Evolutionary conservation across 2,888 invertebrate genomes (phyloP).

Genomic region (Lasius fuliginosus): DNA sequence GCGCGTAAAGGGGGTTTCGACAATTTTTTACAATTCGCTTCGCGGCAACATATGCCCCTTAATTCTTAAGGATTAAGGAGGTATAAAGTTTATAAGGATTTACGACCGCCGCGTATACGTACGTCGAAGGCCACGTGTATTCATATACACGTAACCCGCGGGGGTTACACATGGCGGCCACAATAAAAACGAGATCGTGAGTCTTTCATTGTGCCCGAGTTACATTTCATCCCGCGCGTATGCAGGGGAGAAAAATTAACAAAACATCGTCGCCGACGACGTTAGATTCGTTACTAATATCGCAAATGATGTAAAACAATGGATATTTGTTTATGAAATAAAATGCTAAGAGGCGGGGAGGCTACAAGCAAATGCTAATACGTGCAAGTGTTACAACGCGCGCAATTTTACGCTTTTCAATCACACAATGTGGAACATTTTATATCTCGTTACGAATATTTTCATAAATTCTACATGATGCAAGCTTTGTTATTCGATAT

Average conservation of each 20-base stretch:
- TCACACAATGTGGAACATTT: neutral
- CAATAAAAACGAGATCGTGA: slow-evolving; percentile 68
- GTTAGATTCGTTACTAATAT: slow-evolving; percentile 33
- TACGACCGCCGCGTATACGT: slow-evolving; percentile 53
- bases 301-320: slow-evolving; percentile 31
- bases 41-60: slow-evolving; percentile 73
- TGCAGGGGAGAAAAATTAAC: slow-evolving; percentile 51
- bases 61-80: slow-evolving; percentile 72
- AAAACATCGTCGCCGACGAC: slow-evolving; percentile 6
- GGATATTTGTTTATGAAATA: slow-evolving; percentile 38
- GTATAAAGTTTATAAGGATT: slow-evolving; percentile 70
- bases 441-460: slow-evolving; percentile 6
- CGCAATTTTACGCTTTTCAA: neutral
- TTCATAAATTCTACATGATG: slow-evolving; percentile 24
- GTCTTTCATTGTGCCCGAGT: slow-evolving; percentile 63
- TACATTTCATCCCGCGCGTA: slow-evolving; percentile 59
- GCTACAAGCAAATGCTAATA: neutral
- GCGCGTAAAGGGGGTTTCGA: slow-evolving; percentile 65
- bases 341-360: neutral
- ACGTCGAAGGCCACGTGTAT: slow-evolving; percentile 59
- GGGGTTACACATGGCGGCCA: slow-evolving; percentile 41
- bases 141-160: slow-evolving; percentile 51
- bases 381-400: neutral
- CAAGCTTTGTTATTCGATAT: slow-evolving; percentile 23
- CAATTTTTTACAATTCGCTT: slow-evolving; percentile 77